Conservation (phyloP, 2,888 invertebrate genomes). For the Quadroppia sp. region DNA sequence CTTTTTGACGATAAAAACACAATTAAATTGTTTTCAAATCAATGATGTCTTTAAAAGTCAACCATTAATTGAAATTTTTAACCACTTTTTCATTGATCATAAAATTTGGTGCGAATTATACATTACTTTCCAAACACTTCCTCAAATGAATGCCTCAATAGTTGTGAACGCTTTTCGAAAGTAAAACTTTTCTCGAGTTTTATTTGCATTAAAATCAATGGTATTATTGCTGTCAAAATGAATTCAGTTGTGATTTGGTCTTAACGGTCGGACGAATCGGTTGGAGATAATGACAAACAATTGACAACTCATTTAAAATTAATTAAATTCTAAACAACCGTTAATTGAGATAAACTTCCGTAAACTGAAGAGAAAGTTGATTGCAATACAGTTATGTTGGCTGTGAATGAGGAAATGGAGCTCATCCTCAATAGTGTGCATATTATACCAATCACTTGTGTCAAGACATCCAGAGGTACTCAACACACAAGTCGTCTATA, state of each 20-base stretch:
- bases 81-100: no score
- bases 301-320: background rate
- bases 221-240: background rate
- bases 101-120: no score
- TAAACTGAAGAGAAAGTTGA: background rate
- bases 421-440: background rate
- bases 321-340: background rate
- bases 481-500: constrained; percentile 5
- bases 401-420: background rate
- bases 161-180: no score
- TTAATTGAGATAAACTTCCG: background rate
- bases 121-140: no score
- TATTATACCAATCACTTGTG: background rate
- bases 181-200: no score
- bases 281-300: background rate
- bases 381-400: background rate
- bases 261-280: constrained; percentile 8
- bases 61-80: no score
- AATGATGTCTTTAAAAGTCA: no score
- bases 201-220: background rate
- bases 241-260: background rate
- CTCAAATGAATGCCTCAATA: no score
- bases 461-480: constrained; percentile 18
- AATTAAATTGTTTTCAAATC: no score
- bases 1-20: no score